phyloP scores from a whole-genome alignment of 2,797 vertebrate species.

The Melanogrammus aeglefinus region DNA sequence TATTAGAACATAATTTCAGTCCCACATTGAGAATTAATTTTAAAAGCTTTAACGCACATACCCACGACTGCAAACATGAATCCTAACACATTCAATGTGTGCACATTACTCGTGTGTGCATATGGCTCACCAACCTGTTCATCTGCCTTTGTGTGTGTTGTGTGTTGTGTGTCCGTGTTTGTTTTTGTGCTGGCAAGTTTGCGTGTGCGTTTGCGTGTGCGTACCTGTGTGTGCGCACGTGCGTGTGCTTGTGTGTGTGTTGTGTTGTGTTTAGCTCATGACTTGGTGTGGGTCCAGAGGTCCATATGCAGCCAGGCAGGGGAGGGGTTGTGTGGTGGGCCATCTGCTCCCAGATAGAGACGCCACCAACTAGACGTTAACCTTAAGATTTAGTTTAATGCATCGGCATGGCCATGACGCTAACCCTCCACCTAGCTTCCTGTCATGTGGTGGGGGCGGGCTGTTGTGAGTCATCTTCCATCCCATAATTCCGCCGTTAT shows the following conservation, averaged over 20 bases:
- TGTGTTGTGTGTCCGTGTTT: background rate
- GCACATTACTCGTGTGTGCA: background rate
- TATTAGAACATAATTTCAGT: background rate
- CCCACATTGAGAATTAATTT: background rate
- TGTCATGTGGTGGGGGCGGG: background rate
- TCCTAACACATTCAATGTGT: background rate
- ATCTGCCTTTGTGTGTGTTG: background rate
- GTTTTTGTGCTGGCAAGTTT: background rate
- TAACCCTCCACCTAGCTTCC: background rate
- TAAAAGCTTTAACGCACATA: background rate
- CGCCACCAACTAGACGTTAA: constrained; percentile 54
- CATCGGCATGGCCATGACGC: background rate
- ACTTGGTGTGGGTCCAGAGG: constrained; percentile 60
- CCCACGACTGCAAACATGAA: background rate
- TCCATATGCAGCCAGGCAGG: constrained; percentile 64
- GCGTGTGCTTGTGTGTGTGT: constrained; percentile 1
- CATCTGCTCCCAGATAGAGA: constrained; percentile 61
- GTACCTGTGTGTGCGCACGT: background rate
- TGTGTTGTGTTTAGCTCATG: constrained; percentile 18
- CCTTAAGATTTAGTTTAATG: constrained; percentile 51
- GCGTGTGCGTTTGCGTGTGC: background rate
- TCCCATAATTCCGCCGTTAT: background rate
- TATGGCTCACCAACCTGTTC: background rate
- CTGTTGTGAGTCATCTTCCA: background rate
- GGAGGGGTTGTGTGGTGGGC: constrained; percentile 52